Base-by-base conservation (phyloP, 2,113 vertebrate genomes). In the Psephotus haematonotus region DNA sequence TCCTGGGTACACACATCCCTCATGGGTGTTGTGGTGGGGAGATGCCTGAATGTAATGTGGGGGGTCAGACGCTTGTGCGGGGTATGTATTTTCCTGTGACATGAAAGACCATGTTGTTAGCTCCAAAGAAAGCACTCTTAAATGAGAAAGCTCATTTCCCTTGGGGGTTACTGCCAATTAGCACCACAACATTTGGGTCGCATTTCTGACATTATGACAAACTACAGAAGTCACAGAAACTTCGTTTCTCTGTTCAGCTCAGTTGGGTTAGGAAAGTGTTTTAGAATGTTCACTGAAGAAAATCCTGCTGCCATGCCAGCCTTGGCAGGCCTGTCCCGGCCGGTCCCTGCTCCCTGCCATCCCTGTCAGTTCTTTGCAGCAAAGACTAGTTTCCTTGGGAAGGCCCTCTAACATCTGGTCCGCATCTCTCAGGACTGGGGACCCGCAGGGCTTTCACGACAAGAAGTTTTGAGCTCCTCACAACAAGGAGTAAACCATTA, bases 101-200 rank as follows among this genome's bases (percentile, higher is more conserved):
- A 92, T 75, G 47, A 90, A 92, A 96, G 57, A 12, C 50, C 44
- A 19, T 27, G 53, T 63, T 95, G 78, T 92, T 80, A 78, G 47
- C 67, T 77, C 44, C 2, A 16, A 77, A 95, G 92, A 92, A 92
- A 92, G 53, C 47, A 72, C 68, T 88, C 92, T 92, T 70, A 79
- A 94, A 85, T 78, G 77, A 94, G 78, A 87, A 92, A 92, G 31
- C 76, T 95, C 72, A 46, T 90, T 96, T 96, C 82, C 86, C 96
- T 89, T 44, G 85, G 1, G 80, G 53, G 44, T 90, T 96, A 55
- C 72, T 82, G 28, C 39, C 90, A 96, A 94, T 96, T 95, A 96
- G 92, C 74, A 65, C 39, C 22, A 44, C 69, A 91, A 84, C n/a
- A 46, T 93, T 95, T 80, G 71, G 62, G 91, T 95, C 85, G 44